Percentiles rank a stretch among this genome's conserved stretches.
Evolutionary conservation across 2,888 invertebrate genomes (phyloP).

Genomic region (Drosophila percnosoma): DNA sequence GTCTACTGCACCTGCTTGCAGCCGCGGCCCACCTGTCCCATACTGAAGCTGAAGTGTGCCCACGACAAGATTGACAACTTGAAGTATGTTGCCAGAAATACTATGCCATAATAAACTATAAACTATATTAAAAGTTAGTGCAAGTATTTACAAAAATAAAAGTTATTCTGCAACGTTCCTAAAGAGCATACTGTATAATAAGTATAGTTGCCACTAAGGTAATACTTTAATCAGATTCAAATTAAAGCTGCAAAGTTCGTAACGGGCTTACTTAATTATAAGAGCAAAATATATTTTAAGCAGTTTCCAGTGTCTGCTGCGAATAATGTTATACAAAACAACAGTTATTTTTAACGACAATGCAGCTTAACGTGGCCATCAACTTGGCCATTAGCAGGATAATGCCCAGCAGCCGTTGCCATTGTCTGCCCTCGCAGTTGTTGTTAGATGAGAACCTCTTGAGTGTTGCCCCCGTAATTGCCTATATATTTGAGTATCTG

Average conservation of each 20-base stretch:
- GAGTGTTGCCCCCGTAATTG: constrained; percentile 17
- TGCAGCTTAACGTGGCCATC: constrained; percentile 30
- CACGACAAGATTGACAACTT: constrained; percentile 41
- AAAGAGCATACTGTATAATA: background rate
- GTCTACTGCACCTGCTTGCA: constrained; percentile 76
- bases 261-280: background rate
- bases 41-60: constrained; percentile 56
- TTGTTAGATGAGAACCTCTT: constrained; percentile 14
- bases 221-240: background rate
- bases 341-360: constrained; percentile 1
- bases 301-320: background rate
- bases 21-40: constrained; percentile 55
- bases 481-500: constrained; percentile 8
- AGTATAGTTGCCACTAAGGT: background rate
- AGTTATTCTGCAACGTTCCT: background rate
- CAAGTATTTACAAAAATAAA: background rate
- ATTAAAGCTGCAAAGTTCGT: background rate
- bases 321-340: background rate
- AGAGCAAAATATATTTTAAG: background rate
- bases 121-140: background rate
- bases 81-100: constrained; percentile 48
- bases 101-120: background rate
- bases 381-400: constrained; percentile 38
- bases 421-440: constrained; percentile 23
- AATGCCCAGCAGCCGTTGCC: constrained; percentile 10